A percentile compares a stretch with the other conserved stretches of the same genome.
Evolutionary conservation across 2,888 invertebrate species (phyloP).

Genomic region (Koerneria pararmatus): DNA sequence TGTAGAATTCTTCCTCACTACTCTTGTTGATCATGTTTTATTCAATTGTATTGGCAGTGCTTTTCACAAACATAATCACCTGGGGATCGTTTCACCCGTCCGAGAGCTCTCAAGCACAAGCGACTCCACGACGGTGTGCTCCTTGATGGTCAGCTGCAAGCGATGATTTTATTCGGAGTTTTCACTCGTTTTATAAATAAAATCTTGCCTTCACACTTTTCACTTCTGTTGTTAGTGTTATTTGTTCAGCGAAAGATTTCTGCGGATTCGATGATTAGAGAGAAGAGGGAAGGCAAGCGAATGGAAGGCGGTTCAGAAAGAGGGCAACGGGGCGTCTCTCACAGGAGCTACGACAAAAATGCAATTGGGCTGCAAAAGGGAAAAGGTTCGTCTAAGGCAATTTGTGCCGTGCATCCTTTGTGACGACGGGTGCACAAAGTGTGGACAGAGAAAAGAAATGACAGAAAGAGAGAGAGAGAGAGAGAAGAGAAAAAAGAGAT

Average conservation of each 20-base stretch:
- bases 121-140: slow-evolving; percentile 34
- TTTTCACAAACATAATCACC: slow-evolving; percentile 23
- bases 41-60: background rate
- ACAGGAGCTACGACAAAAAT: no score
- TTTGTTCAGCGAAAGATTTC: no score
- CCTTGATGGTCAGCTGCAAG: slow-evolving; percentile 43
- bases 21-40: background rate
- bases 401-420: no score
- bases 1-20: slow-evolving; percentile 24
- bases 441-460: background rate
- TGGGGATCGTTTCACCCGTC: slow-evolving; percentile 62
- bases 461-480: background rate
- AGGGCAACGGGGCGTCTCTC: no score
- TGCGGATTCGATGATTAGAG: no score
- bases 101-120: slow-evolving; percentile 61
- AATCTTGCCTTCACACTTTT: no score
- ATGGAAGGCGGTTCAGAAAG: no score
- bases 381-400: no score
- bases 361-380: no score
- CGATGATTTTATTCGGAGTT: background rate
- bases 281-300: no score
- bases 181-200: background rate
- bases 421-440: no score
- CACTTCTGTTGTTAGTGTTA: no score
- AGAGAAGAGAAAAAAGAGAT: background rate